Conservation (phyloP, 64 coral and sea anemone species). For the Astreopora myriophthalma region DNA sequence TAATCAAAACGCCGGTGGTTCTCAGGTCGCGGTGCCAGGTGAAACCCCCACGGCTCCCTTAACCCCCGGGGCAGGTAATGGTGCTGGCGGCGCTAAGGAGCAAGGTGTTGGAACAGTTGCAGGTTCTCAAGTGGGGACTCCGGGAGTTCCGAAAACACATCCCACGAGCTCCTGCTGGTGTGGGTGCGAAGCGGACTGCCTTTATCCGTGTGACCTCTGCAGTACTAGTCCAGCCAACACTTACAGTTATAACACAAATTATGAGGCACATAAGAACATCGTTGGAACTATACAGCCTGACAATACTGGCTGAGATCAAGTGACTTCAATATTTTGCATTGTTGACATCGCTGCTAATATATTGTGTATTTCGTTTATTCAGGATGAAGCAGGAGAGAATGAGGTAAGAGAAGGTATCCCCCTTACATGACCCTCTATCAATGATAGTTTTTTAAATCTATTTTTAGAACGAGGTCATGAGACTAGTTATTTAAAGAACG, state of each 20-base stretch:
- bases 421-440: no score
- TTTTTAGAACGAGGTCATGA: no score
- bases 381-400: no score
- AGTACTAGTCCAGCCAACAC: not conserved
- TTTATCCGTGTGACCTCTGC: not conserved
- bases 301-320: not conserved
- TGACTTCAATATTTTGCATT: no score
- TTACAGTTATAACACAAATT: not conserved
- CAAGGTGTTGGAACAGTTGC: not conserved
- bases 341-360: no score
- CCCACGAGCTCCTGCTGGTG: conserved; percentile 27
- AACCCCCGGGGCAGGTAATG: not conserved
- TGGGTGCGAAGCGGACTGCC: conserved; percentile 5
- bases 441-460: no score
- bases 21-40: not conserved
- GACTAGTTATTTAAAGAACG: no score
- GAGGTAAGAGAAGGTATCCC: no score
- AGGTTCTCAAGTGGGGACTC: no score
- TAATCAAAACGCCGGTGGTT: not conserved
- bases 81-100: not conserved
- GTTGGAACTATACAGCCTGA: not conserved
- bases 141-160: not conserved
- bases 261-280: not conserved
- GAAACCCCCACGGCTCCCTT: not conserved
- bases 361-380: no score